Evolutionary conservation across 2,888 invertebrate species (phyloP).

Genomic region (Cantharis flavilabris): DNA sequence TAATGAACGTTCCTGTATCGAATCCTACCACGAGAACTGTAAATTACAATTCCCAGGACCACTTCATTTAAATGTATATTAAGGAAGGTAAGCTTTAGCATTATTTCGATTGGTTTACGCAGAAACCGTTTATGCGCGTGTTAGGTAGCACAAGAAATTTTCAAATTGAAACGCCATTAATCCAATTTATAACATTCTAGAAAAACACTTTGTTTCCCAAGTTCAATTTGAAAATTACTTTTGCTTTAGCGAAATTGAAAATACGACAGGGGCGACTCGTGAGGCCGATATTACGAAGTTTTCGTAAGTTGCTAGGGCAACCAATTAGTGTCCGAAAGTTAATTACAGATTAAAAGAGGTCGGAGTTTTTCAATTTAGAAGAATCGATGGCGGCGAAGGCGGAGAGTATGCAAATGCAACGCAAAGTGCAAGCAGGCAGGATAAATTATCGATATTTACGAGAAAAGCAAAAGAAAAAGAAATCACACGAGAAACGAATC

Average conservation of each 20-base stretch:
- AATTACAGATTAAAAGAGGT: neutral
- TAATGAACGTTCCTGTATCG: conserved; percentile 43
- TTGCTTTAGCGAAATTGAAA: neutral
- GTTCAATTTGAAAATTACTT: neutral
- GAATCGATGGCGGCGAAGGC: neutral
- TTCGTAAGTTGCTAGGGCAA: neutral
- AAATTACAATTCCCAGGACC: conserved; percentile 36
- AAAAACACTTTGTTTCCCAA: neutral
- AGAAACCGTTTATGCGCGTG: conserved; percentile 25
- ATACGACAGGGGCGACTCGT: neutral
- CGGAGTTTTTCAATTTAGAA: neutral
- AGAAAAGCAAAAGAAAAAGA: conserved; percentile 15
- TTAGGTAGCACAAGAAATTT: conserved; percentile 19
- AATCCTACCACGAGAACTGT: conserved; percentile 31
- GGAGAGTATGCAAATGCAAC: conserved; percentile 23
- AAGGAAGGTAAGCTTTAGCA: conserved; percentile 30
- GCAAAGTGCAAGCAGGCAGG: conserved; percentile 10
- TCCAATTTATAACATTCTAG: conserved; percentile 1
- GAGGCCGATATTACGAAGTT: neutral
- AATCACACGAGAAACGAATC: conserved; percentile 24
- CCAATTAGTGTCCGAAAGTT: neutral
- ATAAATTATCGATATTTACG: conserved; percentile 17
- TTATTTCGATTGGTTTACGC: conserved; percentile 31
- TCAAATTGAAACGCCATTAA: conserved; percentile 16
- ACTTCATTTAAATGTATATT: conserved; percentile 37